These are phyloP conservation scores for Theretra japonica DNA, from an alignment of 2,888 invertebrate species.

Conservation along the genomic window DNA sequence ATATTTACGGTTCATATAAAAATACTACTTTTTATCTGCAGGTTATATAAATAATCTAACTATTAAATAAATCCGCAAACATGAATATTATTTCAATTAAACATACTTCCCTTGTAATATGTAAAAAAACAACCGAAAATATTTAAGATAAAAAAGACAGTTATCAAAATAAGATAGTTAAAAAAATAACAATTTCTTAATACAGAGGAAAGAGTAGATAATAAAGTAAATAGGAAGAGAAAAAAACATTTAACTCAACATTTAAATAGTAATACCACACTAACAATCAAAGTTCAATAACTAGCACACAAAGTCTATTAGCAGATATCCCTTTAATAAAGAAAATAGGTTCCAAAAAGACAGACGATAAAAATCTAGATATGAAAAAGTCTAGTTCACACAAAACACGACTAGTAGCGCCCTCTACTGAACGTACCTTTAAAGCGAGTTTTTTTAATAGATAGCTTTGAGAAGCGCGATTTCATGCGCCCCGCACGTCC, in stretches of 20 bases:
- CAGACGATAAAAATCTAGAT: conserved; percentile 31
- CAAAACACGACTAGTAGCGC: conserved; percentile 39
- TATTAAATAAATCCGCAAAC: neutral
- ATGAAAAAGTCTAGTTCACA: conserved; percentile 34
- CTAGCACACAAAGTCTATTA: neutral
- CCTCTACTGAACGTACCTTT: conserved; percentile 79
- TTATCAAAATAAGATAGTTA: neutral
- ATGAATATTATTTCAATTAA: neutral
- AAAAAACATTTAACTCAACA: neutral
- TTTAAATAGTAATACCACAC: neutral
- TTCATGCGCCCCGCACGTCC: conserved; percentile 72
- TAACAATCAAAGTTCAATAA: neutral
- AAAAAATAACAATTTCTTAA: neutral
- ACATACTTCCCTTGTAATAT: too few relatives aligned
- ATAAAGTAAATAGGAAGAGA: neutral
- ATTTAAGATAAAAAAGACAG: neutral
- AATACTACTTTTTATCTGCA: too few relatives aligned
- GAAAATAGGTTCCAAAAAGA: neutral
- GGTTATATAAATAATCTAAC: neutral
- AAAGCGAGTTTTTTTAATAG: conserved; percentile 76
- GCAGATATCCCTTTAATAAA: neutral
- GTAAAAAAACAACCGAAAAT: neutral
- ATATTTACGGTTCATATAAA: too few relatives aligned
- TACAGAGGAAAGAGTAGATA: neutral
- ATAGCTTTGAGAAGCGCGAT: conserved; percentile 70